Conservation (phyloP, 2,113 vertebrate species). For the Sylvia atricapilla region DNA sequence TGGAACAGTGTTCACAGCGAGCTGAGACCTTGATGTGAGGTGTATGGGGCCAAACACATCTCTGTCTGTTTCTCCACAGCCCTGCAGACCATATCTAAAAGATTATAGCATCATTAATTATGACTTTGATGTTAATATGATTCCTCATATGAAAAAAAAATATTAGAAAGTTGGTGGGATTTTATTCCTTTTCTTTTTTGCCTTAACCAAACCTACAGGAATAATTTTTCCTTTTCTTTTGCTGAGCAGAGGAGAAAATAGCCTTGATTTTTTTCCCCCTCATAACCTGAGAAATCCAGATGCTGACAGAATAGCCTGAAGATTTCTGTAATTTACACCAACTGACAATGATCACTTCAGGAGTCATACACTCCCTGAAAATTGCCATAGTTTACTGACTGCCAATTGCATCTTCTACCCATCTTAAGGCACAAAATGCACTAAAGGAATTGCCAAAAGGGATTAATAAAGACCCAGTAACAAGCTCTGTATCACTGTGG, state of each 20-base stretch:
- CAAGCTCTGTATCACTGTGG: not conserved
- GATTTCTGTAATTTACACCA: slow-evolving; percentile 36
- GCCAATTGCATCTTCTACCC: not conserved
- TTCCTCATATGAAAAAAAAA: not conserved
- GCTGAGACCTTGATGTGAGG: not conserved
- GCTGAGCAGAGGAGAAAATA: not conserved
- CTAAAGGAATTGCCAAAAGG: not conserved
- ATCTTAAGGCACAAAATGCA: not conserved
- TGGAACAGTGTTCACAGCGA: not conserved
- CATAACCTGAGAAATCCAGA: not conserved
- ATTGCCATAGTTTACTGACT: not conserved
- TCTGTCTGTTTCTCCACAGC: not conserved
- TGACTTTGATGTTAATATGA: not conserved
- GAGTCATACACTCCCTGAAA: not conserved
- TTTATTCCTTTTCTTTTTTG: not conserved
- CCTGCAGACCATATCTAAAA: not conserved
- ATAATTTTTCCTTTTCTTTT: not conserved
- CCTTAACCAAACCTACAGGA: not conserved
- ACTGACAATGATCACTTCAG: not conserved
- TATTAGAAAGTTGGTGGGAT: not conserved
- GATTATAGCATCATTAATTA: not conserved
- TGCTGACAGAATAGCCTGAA: not conserved
- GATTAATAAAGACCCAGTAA: not conserved
- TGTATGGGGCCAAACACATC: not conserved
- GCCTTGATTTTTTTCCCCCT: not conserved